A percentile compares a stretch with the other conserved stretches of the same genome.
Evolutionary conservation across 1,140 invertebrate genomes (phyloP).

Genomic region (Stratiolaelaps scimitus): DNA sequence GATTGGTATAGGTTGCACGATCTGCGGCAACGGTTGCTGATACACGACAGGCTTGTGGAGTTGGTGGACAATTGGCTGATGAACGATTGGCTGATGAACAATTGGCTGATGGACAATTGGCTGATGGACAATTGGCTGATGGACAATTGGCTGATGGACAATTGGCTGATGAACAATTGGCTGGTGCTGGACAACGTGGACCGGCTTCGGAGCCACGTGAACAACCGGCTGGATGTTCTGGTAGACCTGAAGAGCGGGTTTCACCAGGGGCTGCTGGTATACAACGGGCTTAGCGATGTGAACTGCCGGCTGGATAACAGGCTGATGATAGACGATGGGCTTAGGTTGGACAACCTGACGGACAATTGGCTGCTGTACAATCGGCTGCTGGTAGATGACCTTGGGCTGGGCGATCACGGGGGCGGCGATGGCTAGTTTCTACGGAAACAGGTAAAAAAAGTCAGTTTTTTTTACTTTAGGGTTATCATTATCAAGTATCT

Average conservation of each 20-base stretch:
- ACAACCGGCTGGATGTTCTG: constrained; percentile 9
- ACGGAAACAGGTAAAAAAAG: no score
- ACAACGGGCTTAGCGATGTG: not conserved
- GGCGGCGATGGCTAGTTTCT: not conserved
- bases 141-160: not conserved
- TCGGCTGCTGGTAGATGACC: constrained; percentile 8
- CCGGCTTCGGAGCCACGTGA: not conserved
- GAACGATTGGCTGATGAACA: not conserved
- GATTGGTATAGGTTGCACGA: no score
- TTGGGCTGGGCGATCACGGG: not conserved
- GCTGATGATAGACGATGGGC: constrained; percentile 13
- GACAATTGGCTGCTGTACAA: not conserved
- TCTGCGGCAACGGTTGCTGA: no score
- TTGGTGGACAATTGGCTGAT: no score
- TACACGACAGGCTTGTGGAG: no score
- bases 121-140: no score
- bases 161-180: constrained; percentile 3
- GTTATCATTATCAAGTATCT: no score
- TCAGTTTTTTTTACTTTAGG: no score
- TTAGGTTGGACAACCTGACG: not conserved
- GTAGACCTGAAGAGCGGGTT: constrained; percentile 5
- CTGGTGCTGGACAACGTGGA: not conserved
- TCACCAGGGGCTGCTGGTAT: constrained; percentile 1
- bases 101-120: no score
- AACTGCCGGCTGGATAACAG: not conserved